Conservation (phyloP, 2,797 vertebrate species). For the Alouatta caraya region DNA sequence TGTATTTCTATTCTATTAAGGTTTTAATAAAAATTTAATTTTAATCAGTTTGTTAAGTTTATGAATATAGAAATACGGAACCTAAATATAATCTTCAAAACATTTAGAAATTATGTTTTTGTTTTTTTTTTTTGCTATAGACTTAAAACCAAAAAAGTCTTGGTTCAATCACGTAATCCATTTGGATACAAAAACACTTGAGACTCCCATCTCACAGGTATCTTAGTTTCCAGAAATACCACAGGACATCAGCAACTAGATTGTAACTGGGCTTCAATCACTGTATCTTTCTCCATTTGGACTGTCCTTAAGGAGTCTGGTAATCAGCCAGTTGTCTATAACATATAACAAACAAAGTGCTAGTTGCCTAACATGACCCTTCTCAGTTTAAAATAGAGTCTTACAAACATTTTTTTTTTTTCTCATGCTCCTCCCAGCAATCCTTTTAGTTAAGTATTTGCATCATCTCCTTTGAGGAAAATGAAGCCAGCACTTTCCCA, state of each 20-base stretch:
- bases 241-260: background rate
- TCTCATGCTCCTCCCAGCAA: background rate
- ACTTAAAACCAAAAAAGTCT: background rate
- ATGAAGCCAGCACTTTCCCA: background rate
- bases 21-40: slow-evolving; percentile 62
- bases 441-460: background rate
- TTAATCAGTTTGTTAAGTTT: slow-evolving; percentile 11
- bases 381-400: background rate
- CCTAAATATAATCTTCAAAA: background rate
- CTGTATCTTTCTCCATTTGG: background rate
- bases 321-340: background rate
- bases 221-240: background rate
- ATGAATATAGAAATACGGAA: slow-evolving; percentile 19
- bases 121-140: background rate
- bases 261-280: background rate
- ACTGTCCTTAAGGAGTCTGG: background rate
- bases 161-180: background rate
- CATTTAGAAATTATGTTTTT: background rate
- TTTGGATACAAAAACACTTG: background rate
- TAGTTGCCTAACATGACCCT: background rate
- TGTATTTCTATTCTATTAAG: slow-evolving; percentile 67
- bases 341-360: background rate
- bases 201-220: background rate
- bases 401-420: background rate
- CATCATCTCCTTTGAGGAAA: background rate